phyloP scores from a whole-genome alignment of 2,888 invertebrate genomes.

The Dasysyrphus tricinctus region DNA sequence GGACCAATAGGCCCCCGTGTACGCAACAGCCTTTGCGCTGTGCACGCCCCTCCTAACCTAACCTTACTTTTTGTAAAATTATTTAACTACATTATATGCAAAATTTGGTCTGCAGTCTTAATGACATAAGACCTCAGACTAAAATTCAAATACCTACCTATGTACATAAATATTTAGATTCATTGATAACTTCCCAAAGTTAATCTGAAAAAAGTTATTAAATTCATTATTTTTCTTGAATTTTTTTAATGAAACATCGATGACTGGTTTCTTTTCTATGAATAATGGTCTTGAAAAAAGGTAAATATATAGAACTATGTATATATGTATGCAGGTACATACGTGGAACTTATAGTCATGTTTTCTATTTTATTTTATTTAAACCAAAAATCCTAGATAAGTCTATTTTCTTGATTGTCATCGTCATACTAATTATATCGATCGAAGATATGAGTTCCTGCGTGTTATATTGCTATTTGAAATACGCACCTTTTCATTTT shows the following conservation, averaged over 20 bases:
- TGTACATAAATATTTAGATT: background rate
- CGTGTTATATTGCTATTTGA: background rate
- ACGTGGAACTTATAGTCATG: background rate
- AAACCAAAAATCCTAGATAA: background rate
- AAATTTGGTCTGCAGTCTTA: background rate
- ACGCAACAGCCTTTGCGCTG: too few species aligned
- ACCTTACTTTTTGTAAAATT: background rate
- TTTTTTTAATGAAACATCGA: too few species aligned
- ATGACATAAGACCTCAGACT: background rate
- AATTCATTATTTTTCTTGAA: too few species aligned
- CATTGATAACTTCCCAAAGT: too few species aligned
- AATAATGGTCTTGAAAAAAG: too few species aligned
- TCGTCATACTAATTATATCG: background rate
- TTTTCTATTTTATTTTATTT: background rate
- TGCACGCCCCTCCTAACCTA: too few species aligned
- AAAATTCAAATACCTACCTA: too few species aligned
- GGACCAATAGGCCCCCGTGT: too few species aligned
- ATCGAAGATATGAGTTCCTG: conserved; percentile 1
- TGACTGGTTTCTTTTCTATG: too few species aligned
- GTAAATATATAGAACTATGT: too few species aligned
- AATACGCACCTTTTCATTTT: conserved; percentile 7
- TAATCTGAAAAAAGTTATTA: too few species aligned
- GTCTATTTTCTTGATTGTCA: background rate
- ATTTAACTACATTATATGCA: background rate
- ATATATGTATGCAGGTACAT: too few species aligned